Base-by-base conservation (phyloP, 2,888 invertebrate genomes). In the Lasioglossum figueresi region DNA sequence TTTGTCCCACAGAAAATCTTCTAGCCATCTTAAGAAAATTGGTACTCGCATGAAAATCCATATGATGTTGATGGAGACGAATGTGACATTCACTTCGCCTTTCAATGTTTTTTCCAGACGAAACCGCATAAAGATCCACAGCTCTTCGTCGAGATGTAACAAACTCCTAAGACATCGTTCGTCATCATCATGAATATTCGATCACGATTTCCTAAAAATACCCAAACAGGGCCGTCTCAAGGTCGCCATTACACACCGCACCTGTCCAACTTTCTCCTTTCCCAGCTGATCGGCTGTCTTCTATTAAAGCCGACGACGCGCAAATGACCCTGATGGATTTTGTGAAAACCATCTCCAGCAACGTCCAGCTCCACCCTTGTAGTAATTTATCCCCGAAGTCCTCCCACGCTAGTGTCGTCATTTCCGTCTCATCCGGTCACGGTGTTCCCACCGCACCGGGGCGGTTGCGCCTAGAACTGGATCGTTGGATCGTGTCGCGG, bases 361-460 rank as follows among this genome's bases (percentile, higher is more conserved):
- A n/a, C n/a, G 56, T 56, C n/a, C 4, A 12, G n/a, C 56, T 63
- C 23, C 59, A 31, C 68, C 68, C n/a, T 68, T 19, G n/a, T n/a
- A 34, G 19, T 66, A 31, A 34, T 31, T 66, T 66, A 66, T 16
- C 66, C 34, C 19, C n/a, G 34, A n/a, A 10, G 23, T n/a, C 37
- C 37, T 68, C 70, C 40, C 52, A 52, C 76, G 68, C 37, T 16
- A 27, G 16, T 27, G 52, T 70, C 70, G 27, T 2, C 31, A 66
- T 31, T 37, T 23, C 48, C 45, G n/a, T 31, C 48, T 48, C 37
- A 34, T 78, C 34, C 73, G 63, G 81, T 63, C 70, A 82, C 72
- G 40, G 59, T 66, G 73, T 88, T 89, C 89, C 84, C 90, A 89
- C 68, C 76, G 56, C 89, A 88, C 68, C 76, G 40, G 63, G 31